These are phyloP conservation scores for Gobionotothen gibberifrons DNA, from an alignment of 2,797 vertebrate species.

Conservation along the genomic window DNA sequence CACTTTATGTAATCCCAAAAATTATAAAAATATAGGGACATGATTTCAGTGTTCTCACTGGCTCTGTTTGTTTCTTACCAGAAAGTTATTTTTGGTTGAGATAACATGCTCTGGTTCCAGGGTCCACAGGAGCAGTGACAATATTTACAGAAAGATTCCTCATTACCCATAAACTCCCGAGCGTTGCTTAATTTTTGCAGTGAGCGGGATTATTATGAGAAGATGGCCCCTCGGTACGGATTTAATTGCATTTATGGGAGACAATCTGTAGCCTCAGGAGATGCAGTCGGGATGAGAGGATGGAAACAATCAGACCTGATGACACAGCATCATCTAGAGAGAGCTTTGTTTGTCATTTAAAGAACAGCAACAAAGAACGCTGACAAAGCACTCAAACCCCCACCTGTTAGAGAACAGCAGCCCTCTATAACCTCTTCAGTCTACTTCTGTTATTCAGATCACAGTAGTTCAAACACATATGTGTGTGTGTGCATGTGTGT, in stretches of 20 bases:
- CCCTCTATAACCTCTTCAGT: slow-evolving; percentile 31
- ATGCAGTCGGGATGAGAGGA: slow-evolving; percentile 48
- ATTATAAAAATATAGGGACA: neutral
- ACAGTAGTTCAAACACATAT: slow-evolving; percentile 35
- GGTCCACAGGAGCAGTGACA: slow-evolving; percentile 4
- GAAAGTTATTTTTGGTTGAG: neutral
- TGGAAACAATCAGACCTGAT: slow-evolving; percentile 71
- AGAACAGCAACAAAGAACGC: slow-evolving; percentile 56
- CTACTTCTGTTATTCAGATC: slow-evolving; percentile 37
- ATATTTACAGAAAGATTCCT: slow-evolving; percentile 33
- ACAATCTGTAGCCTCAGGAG: slow-evolving; percentile 57
- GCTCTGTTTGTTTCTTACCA: neutral
- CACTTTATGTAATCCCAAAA: neutral
- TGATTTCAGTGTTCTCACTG: neutral
- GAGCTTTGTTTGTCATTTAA: slow-evolving; percentile 67
- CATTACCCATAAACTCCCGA: slow-evolving; percentile 14
- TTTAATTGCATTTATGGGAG: slow-evolving; percentile 44
- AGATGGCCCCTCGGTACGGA: slow-evolving; percentile 34
- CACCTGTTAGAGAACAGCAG: slow-evolving; percentile 51
- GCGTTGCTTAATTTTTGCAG: slow-evolving; percentile 22
- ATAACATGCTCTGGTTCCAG: neutral
- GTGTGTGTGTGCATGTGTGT: slow-evolving; percentile 22
- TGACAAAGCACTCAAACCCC: slow-evolving; percentile 67
- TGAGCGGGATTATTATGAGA: slow-evolving; percentile 29
- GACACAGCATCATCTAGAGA: slow-evolving; percentile 71